A percentile compares a stretch with the other conserved stretches of the same genome.
Evolutionary conservation across 2,797 vertebrate species (phyloP).

Genomic region (Buphagus erythrorhynchus): DNA sequence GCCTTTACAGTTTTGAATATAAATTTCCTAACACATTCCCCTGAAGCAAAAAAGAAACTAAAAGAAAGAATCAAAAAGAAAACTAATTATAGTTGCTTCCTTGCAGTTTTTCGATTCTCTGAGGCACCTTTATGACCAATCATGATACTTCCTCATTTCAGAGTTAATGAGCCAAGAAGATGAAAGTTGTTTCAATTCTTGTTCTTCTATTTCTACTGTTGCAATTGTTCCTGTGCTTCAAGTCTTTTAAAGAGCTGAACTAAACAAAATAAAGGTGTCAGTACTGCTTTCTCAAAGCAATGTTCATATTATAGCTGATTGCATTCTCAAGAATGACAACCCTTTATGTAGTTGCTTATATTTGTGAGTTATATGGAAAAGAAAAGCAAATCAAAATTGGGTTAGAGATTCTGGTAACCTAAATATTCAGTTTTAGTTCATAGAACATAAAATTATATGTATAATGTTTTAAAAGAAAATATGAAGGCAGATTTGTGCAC

Average conservation of each 20-base stretch:
- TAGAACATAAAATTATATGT: not conserved
- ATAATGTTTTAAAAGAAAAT: not conserved
- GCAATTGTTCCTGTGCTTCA: constrained; percentile 14
- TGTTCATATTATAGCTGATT: not conserved
- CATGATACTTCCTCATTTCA: constrained; percentile 45
- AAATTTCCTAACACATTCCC: not conserved
- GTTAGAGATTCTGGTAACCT: not conserved
- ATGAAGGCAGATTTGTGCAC: not conserved
- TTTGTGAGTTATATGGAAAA: not conserved
- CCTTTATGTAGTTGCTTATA: not conserved
- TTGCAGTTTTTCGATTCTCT: constrained; percentile 34
- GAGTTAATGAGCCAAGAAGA: constrained; percentile 70
- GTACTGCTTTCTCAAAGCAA: constrained; percentile 8
- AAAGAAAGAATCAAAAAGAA: not conserved
- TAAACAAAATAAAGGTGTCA: constrained; percentile 19
- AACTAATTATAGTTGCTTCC: constrained; percentile 16
- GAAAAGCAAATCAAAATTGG: not conserved
- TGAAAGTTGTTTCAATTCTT: constrained; percentile 57
- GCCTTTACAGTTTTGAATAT: not conserved
- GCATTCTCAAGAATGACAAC: not conserved
- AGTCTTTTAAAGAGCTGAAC: constrained; percentile 33
- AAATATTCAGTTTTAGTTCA: not conserved
- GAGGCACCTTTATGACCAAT: constrained; percentile 46
- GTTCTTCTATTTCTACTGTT: constrained; percentile 3
- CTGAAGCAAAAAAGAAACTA: not conserved